Evolutionary conservation across 2,113 vertebrate genomes (phyloP), one percentile per base, ranked within the genome.

Genomic region (Trematocara stigmaticum): DNA sequence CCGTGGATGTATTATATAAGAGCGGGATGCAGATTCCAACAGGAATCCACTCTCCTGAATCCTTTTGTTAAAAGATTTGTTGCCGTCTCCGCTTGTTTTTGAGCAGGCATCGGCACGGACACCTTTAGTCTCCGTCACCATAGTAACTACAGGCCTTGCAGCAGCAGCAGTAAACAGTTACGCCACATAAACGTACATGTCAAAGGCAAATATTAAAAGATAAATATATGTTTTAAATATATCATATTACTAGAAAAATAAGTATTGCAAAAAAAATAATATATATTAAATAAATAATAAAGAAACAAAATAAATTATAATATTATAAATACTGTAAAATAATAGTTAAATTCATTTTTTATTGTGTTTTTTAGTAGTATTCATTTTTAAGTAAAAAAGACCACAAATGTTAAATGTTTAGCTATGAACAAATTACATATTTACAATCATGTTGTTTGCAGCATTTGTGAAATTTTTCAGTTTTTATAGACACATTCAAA

Each of bases 381-480:
- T 61, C 0, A 35, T 3, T 61, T 57, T 35, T 64, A 64, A 69
- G 38, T 13, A 5, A 69, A 42, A 69, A 42, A 69, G 38, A 15
- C 38, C 38, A 69, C 61, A 20, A 20, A 40, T 20, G 34, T 40
- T 66, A 40, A 66, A 66, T 40, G 10, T 40, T 66, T 40, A 66
- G 35, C 1, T 20, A 66, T 66, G 18, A 40, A 66, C 4, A 40
- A 20, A 66, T 40, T 10, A 61, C 57, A 66, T 38, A 66, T 66
- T 66, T 69, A 69, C 61, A 69, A 23, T 23, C 35, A 13, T 23
- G 35, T 69, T 69, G n/a, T 69, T 42, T 42, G 64, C 35, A 40
- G 0, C 10, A 66, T 38, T 40, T 12, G 35, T 40, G 0, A 66
- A 0, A 0, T 2, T 1, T 66, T 40, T 40, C 11, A 23, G 3